Percentiles rank a stretch among this genome's conserved stretches.
Evolutionary conservation across 1,140 invertebrate genomes (phyloP).

Genomic region (Drosophila sechellia): DNA sequence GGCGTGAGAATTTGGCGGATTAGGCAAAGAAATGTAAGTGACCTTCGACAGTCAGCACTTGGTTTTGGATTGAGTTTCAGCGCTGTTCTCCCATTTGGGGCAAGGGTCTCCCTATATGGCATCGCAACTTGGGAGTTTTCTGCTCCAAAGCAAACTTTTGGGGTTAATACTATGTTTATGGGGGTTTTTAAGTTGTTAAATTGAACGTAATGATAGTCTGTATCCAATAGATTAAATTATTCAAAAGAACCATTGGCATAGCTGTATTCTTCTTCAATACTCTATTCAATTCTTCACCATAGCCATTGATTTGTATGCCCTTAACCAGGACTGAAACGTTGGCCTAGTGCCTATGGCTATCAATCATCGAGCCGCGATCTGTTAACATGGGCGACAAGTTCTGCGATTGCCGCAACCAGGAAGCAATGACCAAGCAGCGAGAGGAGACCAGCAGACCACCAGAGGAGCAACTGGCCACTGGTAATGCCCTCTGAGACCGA

Average conservation of each 20-base stretch:
- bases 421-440: conserved; percentile 75
- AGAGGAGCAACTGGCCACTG: conserved; percentile 52
- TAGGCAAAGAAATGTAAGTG: conserved; percentile 58
- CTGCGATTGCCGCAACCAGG: conserved; percentile 66
- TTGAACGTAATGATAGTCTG: no score
- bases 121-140: not conserved
- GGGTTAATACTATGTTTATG: not conserved
- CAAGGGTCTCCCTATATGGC: not conserved
- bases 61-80: not conserved
- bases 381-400: conserved; percentile 78
- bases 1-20: conserved; percentile 80
- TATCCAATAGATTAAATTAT: no score
- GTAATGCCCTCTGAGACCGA: conserved; percentile 73
- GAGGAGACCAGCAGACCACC: conserved; percentile 67
- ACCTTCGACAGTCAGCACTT: not conserved
- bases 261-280: no score
- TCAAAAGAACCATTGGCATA: no score
- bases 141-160: not conserved
- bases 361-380: conserved; percentile 63
- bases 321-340: conserved; percentile 10
- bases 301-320: not conserved
- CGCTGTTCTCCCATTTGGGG: not conserved
- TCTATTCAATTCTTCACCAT: not conserved
- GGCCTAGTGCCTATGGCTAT: conserved; percentile 67
- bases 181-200: not conserved